Conservation (phyloP, 2,888 invertebrate species). For the Stenodema calcarata region DNA sequence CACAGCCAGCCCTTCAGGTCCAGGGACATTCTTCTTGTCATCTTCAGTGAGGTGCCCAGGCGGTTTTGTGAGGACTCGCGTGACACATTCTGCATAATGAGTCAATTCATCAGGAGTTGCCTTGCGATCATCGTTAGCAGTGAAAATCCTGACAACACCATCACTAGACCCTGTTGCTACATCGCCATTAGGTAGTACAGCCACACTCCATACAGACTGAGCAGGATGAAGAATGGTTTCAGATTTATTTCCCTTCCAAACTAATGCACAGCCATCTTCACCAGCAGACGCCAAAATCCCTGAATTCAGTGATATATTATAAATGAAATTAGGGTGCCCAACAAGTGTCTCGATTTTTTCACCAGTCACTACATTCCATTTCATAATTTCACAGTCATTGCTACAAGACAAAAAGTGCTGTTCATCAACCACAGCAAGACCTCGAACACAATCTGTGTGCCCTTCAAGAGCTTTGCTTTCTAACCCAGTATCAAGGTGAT, state of each 20-base stretch:
- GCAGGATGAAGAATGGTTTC: conserved; percentile 80
- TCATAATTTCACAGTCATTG: conserved; percentile 87
- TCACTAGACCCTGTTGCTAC: conserved; percentile 89
- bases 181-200: conserved; percentile 83
- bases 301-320: neutral
- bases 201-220: conserved; percentile 88
- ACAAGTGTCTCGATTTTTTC: conserved; percentile 10
- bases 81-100: conserved; percentile 68
- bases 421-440: conserved; percentile 73
- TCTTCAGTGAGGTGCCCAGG: neutral
- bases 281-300: conserved; percentile 76
- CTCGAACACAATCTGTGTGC: conserved; percentile 92
- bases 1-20: neutral
- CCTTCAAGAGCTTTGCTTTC: conserved; percentile 64
- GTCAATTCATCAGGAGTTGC: conserved; percentile 71
- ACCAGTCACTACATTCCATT: conserved; percentile 69
- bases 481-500: conserved; percentile 55
- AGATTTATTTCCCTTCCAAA: conserved; percentile 69
- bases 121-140: conserved; percentile 72
- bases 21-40: neutral
- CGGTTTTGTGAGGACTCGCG: conserved; percentile 10
- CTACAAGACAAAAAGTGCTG: conserved; percentile 84
- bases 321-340: conserved; percentile 39
- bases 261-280: conserved; percentile 84
- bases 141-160: conserved; percentile 85